Evolutionary conservation across 2,888 invertebrate species (phyloP), one percentile per base, ranked within the genome.

Genomic region (Andrena praecox): DNA sequence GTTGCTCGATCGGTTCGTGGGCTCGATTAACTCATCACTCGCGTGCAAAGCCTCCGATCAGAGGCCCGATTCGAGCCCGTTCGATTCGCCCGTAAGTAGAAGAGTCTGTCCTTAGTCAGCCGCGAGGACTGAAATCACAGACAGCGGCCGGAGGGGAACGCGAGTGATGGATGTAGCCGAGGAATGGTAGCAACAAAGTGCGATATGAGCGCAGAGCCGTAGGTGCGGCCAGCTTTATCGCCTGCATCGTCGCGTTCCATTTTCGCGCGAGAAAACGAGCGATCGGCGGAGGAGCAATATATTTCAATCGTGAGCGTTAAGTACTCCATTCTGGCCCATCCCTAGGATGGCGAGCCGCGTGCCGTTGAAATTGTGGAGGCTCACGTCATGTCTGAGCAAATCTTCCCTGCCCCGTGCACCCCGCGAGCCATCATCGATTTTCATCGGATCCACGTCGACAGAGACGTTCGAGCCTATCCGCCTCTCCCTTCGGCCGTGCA

Each of bases 391-490:
- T 80, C 78, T 79, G 78, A 66, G 77, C 79, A 69, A 86, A 81
- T 79, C 77, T 67, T 76, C 52, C 56, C 63, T n/a, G 27, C 29
- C 67, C 60, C 27, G 24, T 29, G 2, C 16, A 10, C 1, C 16
- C 35, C 7, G n/a, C 74, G 68, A 31, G 80, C 75, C 66, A 79
- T 85, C 83, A 89, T 90, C 87, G 88, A 88, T 88, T 89, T 80
- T 77, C 80, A 81, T 81, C 76, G 80, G 82, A 85, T 74, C 83
- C 83, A 59, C 70, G 77, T 64, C 84, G 80, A 81, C 85, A 77
- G 80, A 75, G 81, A 79, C 77, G 77, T 77, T 68, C 72, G 59
- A 77, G 77, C 77, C 78, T 85, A 74, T 80, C 77, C 69, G 52
- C 67, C 62, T 76, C 77, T 77, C 52, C 74, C 79, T 82, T 77